phyloP scores from a whole-genome alignment of 2,113 vertebrate genomes.

The Pan paniscus region DNA sequence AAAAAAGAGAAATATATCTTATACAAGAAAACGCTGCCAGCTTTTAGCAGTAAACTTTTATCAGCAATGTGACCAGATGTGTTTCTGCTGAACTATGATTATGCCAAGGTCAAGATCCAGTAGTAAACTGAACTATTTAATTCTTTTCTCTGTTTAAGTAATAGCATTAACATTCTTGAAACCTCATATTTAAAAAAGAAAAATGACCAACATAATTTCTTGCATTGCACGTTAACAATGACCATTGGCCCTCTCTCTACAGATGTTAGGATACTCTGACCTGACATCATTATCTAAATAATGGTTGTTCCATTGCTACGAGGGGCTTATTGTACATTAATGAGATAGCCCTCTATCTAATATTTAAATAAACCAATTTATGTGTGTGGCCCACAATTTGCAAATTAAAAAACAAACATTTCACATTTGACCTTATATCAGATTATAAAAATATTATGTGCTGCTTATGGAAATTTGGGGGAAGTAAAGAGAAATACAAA shows the following conservation, averaged over 20 bases:
- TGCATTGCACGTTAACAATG: accelerated
- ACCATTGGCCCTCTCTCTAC: neutral
- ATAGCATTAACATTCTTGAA: neutral
- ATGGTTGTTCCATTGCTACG: neutral
- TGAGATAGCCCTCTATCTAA: neutral
- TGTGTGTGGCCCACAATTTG: neutral
- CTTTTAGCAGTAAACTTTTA: neutral
- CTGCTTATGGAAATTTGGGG: neutral
- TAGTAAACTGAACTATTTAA: neutral
- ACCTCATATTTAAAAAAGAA: neutral
- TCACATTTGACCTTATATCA: neutral
- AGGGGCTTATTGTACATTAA: neutral
- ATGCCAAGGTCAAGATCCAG: neutral
- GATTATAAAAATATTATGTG: neutral
- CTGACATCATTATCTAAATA: neutral
- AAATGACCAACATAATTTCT: neutral
- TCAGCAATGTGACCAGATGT: constrained; percentile 8
- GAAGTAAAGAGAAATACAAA: neutral
- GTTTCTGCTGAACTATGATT: accelerated
- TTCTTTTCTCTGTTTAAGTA: neutral
- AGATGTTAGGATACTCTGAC: neutral
- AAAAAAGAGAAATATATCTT: constrained; percentile 52
- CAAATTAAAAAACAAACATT: neutral
- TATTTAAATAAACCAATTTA: neutral
- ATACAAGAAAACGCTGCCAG: neutral